Evolutionary conservation across 2,888 invertebrate genomes (phyloP).

Genomic region (Tinea pellionella): DNA sequence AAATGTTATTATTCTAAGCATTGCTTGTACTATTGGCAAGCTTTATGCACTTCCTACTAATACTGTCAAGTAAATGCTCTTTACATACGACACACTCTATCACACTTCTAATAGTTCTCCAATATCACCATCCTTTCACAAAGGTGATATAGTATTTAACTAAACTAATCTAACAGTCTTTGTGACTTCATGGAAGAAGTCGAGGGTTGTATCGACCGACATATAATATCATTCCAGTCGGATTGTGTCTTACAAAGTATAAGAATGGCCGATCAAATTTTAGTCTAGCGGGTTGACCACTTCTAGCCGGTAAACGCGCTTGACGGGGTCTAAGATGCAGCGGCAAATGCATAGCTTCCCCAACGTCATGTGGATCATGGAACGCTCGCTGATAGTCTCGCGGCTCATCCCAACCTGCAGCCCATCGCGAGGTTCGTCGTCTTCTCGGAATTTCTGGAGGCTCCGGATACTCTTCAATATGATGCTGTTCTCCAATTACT

Average conservation of each 20-base stretch:
- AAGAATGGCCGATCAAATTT: slow-evolving; percentile 90
- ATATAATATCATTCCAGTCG: slow-evolving; percentile 89
- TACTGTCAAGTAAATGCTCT: slow-evolving; percentile 66
- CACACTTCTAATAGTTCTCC: slow-evolving; percentile 13
- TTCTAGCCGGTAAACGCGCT: slow-evolving; percentile 76
- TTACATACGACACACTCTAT: slow-evolving; percentile 16
- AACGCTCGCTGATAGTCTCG: slow-evolving; percentile 76
- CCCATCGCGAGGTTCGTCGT: slow-evolving; percentile 57
- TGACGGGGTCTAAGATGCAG: slow-evolving; percentile 78
- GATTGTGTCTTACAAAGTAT: slow-evolving; percentile 90
- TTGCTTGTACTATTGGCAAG: slow-evolving; percentile 18
- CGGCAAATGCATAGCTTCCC: slow-evolving; percentile 70
- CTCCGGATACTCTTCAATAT: slow-evolving; percentile 85
- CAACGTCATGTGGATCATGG: slow-evolving; percentile 72
- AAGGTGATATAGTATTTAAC: slow-evolving; percentile 27
- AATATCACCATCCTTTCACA: slow-evolving; percentile 61
- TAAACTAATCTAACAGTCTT: slow-evolving; percentile 64
- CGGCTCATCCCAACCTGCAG: slow-evolving; percentile 62
- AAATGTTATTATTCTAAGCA: slow-evolving; percentile 3
- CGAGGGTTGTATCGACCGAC: slow-evolving; percentile 90
- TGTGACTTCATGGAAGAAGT: slow-evolving; percentile 73
- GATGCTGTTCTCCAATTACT: slow-evolving; percentile 78
- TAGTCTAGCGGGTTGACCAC: slow-evolving; percentile 74
- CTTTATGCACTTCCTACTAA: slow-evolving; percentile 34
- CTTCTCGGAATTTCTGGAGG: slow-evolving; percentile 55